phyloP scores from a whole-genome alignment of 2,797 vertebrate genomes.

The Ceyx erithaca region DNA sequence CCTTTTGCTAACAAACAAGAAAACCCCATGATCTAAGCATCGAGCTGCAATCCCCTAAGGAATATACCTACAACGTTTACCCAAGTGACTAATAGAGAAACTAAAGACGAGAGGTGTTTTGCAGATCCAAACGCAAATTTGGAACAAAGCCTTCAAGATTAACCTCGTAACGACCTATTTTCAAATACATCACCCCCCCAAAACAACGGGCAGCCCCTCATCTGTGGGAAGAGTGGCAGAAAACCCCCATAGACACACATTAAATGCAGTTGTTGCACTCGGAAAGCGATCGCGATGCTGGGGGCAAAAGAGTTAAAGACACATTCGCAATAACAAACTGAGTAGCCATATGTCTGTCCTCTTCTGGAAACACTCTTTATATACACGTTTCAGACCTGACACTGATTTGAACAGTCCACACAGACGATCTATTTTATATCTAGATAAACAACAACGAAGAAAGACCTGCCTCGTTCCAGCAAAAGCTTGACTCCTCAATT shows the following conservation, averaged over 20 bases:
- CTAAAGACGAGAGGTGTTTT: background rate
- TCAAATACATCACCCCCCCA: background rate
- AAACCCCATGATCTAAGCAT: constrained; percentile 27
- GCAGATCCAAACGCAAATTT: background rate
- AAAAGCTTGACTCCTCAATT: background rate
- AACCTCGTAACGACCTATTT: background rate
- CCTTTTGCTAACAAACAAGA: constrained; percentile 66
- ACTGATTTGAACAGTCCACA: background rate
- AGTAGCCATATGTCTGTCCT: background rate
- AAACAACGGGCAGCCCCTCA: background rate
- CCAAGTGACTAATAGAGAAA: background rate
- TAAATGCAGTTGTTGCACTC: background rate
- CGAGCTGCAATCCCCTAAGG: background rate
- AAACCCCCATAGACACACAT: background rate
- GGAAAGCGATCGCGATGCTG: background rate
- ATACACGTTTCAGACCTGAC: background rate
- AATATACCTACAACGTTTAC: constrained; percentile 1
- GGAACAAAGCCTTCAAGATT: background rate
- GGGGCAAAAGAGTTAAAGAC: constrained; percentile 51
- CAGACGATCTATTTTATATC: background rate
- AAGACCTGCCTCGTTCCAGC: background rate
- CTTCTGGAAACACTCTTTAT: background rate
- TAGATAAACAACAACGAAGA: background rate
- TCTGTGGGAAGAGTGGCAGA: background rate
- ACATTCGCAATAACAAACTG: background rate